Percentiles rank a stretch among this genome's conserved stretches.
Conservation (phyloP, 2,888 invertebrate genomes). For the Julus scanicus region DNA sequence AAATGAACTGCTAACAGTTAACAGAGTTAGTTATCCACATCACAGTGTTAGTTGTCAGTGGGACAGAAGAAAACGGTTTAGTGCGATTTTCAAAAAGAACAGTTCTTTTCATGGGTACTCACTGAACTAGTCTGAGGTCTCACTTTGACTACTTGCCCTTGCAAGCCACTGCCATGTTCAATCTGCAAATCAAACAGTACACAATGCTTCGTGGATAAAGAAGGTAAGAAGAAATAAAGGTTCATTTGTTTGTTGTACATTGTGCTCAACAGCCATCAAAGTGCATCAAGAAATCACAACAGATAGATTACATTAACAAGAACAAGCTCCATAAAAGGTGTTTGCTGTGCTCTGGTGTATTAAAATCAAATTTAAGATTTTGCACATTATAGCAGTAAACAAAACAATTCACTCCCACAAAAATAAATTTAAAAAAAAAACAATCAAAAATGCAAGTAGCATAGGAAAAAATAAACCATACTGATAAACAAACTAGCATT, state of each 20-base stretch:
- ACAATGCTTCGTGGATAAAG: constrained; percentile 44
- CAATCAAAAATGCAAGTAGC: too few relatives aligned
- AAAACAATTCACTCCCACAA: too few relatives aligned
- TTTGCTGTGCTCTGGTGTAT: too few relatives aligned
- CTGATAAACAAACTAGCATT: too few relatives aligned
- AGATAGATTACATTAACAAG: neutral
- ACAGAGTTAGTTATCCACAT: neutral
- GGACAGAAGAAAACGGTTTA: neutral
- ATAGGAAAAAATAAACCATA: too few relatives aligned
- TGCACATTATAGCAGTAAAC: too few relatives aligned
- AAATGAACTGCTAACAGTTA: too few relatives aligned
- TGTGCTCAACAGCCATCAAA: neutral
- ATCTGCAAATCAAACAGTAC: constrained; percentile 56
- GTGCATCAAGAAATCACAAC: neutral
- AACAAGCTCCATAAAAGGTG: neutral
- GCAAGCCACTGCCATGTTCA: constrained; percentile 53
- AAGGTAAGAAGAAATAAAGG: constrained; percentile 30
- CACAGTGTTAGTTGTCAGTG: neutral
- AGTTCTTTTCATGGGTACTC: neutral
- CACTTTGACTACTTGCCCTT: constrained; percentile 44
- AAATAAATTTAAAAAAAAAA: too few relatives aligned
- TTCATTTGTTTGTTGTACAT: neutral
- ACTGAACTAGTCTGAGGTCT: constrained; percentile 53
- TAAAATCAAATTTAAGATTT: too few relatives aligned
- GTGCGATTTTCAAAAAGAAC: neutral